Evolutionary conservation across 1,140 invertebrate species (phyloP).

Genomic region (Brachionus rotundiformis): DNA sequence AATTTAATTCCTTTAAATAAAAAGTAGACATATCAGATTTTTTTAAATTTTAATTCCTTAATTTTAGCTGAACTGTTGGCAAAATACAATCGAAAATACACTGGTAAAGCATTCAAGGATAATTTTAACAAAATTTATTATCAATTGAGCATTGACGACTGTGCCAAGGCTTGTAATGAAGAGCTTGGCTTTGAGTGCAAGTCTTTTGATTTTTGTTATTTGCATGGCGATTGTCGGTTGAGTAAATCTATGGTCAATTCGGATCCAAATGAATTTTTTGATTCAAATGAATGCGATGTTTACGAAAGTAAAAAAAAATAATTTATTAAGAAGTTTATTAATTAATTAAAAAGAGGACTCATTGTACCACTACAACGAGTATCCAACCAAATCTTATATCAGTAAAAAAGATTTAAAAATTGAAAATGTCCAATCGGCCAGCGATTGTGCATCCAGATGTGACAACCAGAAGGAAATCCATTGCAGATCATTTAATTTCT

Average conservation of each 20-base stretch:
- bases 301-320: slow-evolving; percentile 26
- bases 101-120: background rate
- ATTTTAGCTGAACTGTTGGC: background rate
- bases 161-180: slow-evolving; percentile 49
- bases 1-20: too few species aligned
- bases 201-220: slow-evolving; percentile 49
- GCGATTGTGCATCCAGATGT: slow-evolving; percentile 21
- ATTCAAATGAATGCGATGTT: slow-evolving; percentile 43
- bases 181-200: slow-evolving; percentile 43
- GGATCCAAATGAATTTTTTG: background rate
- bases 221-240: slow-evolving; percentile 36
- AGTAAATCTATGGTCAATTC: background rate
- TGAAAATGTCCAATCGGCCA: background rate
- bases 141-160: slow-evolving; percentile 39
- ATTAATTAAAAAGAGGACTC: slow-evolving; percentile 20
- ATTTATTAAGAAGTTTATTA: background rate
- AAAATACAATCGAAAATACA: slow-evolving; percentile 30
- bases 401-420: slow-evolving; percentile 8
- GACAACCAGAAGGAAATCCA: slow-evolving; percentile 16
- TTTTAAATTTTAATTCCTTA: background rate
- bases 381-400: slow-evolving; percentile 4
- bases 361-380: slow-evolving; percentile 43
- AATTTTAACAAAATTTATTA: background rate
- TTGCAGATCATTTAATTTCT: slow-evolving; percentile 48
- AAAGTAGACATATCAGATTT: background rate